Evolutionary conservation across 2,797 vertebrate genomes (phyloP).

Genomic region (Silurus aristotelis): DNA sequence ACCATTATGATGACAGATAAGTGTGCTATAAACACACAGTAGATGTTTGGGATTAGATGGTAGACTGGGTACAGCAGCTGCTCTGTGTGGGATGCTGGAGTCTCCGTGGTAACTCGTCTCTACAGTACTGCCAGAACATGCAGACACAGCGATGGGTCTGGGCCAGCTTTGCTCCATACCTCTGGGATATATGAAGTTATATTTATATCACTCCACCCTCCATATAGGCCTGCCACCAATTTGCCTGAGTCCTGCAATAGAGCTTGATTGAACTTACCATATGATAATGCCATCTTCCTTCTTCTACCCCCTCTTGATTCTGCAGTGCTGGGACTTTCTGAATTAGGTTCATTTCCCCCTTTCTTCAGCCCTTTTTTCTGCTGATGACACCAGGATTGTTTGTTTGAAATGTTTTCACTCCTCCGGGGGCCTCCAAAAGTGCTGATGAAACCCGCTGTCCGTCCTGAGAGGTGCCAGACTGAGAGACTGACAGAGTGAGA

Average conservation of each 20-base stretch:
- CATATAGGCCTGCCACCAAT: constrained; percentile 51
- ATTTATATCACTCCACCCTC: constrained; percentile 43
- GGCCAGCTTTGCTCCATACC: constrained; percentile 47
- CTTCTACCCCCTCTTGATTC: constrained; percentile 34
- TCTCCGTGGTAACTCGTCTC: constrained; percentile 46
- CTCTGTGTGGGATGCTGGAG: constrained; percentile 50
- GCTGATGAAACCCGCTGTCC: constrained; percentile 57
- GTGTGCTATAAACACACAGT: constrained; percentile 30
- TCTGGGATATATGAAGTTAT: constrained; percentile 53
- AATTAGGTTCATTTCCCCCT: constrained; percentile 53
- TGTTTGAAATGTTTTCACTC: constrained; percentile 57
- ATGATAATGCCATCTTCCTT: constrained; percentile 48
- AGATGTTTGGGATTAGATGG: constrained; percentile 23
- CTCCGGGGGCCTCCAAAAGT: constrained; percentile 46
- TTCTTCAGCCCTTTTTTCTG: constrained; percentile 56
- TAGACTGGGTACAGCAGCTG: constrained; percentile 35
- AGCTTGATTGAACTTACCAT: constrained; percentile 62
- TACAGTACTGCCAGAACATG: constrained; percentile 50
- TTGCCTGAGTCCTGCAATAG: constrained; percentile 55
- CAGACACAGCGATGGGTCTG: constrained; percentile 53
- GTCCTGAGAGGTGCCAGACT: constrained; percentile 46
- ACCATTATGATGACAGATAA: constrained; percentile 40
- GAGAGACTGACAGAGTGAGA: constrained; percentile 41
- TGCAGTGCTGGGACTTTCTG: constrained; percentile 53
- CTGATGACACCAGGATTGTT: constrained; percentile 56